Conservation (phyloP, 2,888 invertebrate species). For the Andrena praecox region DNA sequence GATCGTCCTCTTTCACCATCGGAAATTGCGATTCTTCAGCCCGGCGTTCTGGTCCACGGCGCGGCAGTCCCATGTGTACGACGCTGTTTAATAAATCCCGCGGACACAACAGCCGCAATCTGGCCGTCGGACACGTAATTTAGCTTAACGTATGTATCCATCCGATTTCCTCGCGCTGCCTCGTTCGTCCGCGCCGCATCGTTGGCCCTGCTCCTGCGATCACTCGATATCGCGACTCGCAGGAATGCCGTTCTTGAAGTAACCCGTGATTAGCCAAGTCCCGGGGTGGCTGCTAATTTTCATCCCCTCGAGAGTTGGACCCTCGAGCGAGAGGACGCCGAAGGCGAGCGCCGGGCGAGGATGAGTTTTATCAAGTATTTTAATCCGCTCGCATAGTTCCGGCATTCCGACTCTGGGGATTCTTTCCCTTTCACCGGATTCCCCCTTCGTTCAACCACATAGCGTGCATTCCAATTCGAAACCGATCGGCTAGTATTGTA, state of each 20-base stretch:
- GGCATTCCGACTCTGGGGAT: constrained; percentile 21
- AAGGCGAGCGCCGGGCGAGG: constrained; percentile 2
- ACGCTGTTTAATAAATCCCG: constrained; percentile 72
- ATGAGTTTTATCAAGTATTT: constrained; percentile 38
- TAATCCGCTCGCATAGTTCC: constrained; percentile 49
- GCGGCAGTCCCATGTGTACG: constrained; percentile 50
- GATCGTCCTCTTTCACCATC: constrained; percentile 51
- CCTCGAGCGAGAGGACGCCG: neutral
- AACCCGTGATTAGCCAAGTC: neutral
- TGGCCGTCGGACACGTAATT: constrained; percentile 71
- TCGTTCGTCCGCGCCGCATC: constrained; percentile 80
- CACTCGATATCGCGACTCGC: neutral
- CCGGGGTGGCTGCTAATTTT: neutral
- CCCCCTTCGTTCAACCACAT: neutral
- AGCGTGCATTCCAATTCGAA: constrained; percentile 59
- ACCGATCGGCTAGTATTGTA: neutral
- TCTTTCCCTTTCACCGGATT: constrained; percentile 34
- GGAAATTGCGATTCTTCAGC: constrained; percentile 63
- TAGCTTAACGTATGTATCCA: constrained; percentile 71
- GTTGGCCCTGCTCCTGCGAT: neutral
- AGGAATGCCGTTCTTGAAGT: neutral
- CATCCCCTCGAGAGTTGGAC: neutral
- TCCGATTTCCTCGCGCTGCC: constrained; percentile 67
- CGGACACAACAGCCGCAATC: constrained; percentile 68
- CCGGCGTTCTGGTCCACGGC: constrained; percentile 6